phyloP scores from a whole-genome alignment of 2,113 vertebrate genomes.

The Labeo rohita region DNA sequence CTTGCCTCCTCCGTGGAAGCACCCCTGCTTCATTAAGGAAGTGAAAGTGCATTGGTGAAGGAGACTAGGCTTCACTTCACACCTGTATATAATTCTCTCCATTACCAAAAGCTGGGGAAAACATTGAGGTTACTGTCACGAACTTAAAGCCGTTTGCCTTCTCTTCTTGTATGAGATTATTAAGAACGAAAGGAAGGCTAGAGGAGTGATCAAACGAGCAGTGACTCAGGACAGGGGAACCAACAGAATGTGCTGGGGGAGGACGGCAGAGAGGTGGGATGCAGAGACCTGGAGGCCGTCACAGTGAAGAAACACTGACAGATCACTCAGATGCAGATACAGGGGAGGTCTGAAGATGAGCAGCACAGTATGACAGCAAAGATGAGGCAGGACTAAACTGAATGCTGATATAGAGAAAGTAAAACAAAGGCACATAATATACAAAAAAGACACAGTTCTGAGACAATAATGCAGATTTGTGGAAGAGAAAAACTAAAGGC shows the following conservation, averaged over 20 bases:
- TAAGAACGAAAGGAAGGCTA: background rate
- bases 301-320: background rate
- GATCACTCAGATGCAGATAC: background rate
- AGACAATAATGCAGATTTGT: background rate
- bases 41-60: background rate
- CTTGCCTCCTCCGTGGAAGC: too few relatives aligned
- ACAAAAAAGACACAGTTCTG: too few relatives aligned
- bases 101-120: slow-evolving; percentile 4
- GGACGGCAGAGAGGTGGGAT: slow-evolving; percentile 9
- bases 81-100: slow-evolving; percentile 53
- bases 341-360: background rate
- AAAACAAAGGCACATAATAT: background rate
- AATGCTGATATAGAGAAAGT: background rate
- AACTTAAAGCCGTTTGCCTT: background rate
- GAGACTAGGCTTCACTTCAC: slow-evolving; percentile 48
- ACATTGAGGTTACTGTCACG: background rate
- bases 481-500: background rate
- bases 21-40: background rate
- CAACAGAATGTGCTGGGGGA: background rate
- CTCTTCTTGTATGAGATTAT: slow-evolving; percentile 27
- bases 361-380: background rate
- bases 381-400: background rate
- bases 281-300: background rate
- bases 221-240: slow-evolving; percentile 28
- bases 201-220: slow-evolving; percentile 9